Percentiles rank a stretch among this genome's conserved stretches.
phyloP scores from a whole-genome alignment of 2,113 vertebrate species.

The Bungarus multicinctus region DNA sequence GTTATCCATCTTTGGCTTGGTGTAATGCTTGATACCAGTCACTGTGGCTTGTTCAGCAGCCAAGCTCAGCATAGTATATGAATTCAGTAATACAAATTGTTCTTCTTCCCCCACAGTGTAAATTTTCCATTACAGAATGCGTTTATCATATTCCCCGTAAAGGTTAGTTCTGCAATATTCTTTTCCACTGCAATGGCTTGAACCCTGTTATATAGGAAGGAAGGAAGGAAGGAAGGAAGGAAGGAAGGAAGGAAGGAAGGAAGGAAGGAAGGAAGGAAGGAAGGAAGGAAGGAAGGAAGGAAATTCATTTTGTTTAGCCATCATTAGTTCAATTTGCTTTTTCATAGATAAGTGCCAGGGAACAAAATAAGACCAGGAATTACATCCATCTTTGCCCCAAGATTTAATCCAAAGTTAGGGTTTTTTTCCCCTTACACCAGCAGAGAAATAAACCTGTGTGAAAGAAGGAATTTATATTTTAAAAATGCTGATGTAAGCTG shows the following conservation, averaged over 20 bases:
- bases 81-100: not conserved
- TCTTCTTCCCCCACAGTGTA: not conserved
- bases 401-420: slow-evolving; percentile 2
- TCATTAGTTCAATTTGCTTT: not conserved
- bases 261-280: not conserved
- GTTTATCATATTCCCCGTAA: not conserved
- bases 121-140: not conserved
- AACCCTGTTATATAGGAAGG: not conserved
- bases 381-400: not conserved
- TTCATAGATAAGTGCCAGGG: not conserved
- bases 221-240: not conserved
- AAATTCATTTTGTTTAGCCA: not conserved
- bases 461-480: slow-evolving; percentile 33
- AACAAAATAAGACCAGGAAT: not conserved
- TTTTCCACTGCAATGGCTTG: not conserved
- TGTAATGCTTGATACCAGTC: not conserved
- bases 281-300: not conserved
- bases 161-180: not conserved
- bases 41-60: not conserved
- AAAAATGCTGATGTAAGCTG: slow-evolving; percentile 46
- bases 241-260: not conserved
- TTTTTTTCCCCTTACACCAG: not conserved
- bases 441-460: slow-evolving; percentile 47
- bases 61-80: not conserved
- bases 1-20: not conserved